A percentile compares a stretch with the other conserved stretches of the same genome.
These are phyloP conservation scores for Phorcus lineatus DNA, from an alignment of 2,888 invertebrate genomes.

Conservation along the genomic window DNA sequence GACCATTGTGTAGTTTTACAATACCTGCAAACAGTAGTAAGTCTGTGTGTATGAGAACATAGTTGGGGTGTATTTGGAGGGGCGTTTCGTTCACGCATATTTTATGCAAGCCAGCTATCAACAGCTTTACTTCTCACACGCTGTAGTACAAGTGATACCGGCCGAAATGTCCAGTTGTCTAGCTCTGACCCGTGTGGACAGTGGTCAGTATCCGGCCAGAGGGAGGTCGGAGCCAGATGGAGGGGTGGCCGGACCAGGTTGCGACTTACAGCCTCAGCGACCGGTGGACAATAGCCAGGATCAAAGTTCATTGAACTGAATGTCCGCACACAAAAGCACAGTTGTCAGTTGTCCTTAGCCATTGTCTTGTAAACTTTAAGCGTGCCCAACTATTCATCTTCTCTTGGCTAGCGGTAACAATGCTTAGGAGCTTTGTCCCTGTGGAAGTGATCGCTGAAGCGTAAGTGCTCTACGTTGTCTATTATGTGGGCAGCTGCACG, in stretches of 20 bases:
- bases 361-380: neutral
- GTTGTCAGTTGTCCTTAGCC: neutral
- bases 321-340: neutral
- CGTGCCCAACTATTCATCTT: neutral
- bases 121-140: too few species aligned
- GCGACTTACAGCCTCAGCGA: neutral
- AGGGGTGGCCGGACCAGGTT: neutral
- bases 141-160: too few species aligned
- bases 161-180: too few species aligned
- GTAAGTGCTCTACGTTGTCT: neutral
- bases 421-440: neutral
- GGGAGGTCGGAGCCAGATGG: neutral
- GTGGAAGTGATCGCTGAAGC: neutral
- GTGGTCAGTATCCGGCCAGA: neutral
- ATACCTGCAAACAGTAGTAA: too few species aligned
- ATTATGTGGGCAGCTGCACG: slow-evolving; percentile 8
- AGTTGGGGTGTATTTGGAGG: too few species aligned
- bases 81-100: too few species aligned
- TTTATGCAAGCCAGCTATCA: too few species aligned
- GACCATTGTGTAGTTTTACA: too few species aligned
- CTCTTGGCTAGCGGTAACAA: neutral
- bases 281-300: neutral
- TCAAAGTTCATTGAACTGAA: neutral
- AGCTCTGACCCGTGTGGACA: neutral
- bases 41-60: too few species aligned